Evolutionary conservation across 2,113 vertebrate species (phyloP).

Genomic region (Chionis minor): DNA sequence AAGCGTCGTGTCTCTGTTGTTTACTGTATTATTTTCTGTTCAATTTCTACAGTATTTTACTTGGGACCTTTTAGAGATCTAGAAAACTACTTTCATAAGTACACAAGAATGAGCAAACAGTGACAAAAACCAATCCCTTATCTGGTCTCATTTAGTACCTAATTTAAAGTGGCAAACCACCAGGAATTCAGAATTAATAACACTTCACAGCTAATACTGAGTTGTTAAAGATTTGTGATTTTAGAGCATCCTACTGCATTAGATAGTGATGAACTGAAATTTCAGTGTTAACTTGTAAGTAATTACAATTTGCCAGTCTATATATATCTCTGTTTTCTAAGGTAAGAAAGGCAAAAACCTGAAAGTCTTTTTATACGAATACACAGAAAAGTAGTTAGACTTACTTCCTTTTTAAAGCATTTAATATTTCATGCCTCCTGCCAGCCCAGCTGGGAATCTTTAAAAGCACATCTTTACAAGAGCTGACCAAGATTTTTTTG

Average conservation of each 20-base stretch:
- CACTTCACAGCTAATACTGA: neutral
- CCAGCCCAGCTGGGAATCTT: neutral
- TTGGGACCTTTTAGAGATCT: neutral
- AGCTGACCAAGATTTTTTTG: neutral
- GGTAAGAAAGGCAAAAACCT: neutral
- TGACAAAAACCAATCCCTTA: neutral
- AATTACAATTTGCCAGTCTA: neutral
- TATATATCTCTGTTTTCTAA: neutral
- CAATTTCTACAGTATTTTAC: neutral
- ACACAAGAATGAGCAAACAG: neutral
- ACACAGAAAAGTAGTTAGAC: neutral
- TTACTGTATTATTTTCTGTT: neutral
- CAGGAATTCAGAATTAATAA: neutral
- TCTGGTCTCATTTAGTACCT: neutral
- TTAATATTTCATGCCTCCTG: slow-evolving; percentile 22
- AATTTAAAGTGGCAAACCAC: neutral
- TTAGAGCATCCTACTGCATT: neutral
- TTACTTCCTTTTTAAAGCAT: slow-evolving; percentile 4
- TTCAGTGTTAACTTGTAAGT: neutral
- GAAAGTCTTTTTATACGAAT: neutral
- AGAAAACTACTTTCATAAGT: neutral
- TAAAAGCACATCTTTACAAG: neutral
- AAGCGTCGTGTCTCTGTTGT: neutral
- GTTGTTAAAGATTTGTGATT: neutral
- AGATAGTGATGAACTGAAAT: neutral